Evolutionary conservation across 1,140 invertebrate genomes (phyloP).

Genomic region (Epicauta chinensis): DNA sequence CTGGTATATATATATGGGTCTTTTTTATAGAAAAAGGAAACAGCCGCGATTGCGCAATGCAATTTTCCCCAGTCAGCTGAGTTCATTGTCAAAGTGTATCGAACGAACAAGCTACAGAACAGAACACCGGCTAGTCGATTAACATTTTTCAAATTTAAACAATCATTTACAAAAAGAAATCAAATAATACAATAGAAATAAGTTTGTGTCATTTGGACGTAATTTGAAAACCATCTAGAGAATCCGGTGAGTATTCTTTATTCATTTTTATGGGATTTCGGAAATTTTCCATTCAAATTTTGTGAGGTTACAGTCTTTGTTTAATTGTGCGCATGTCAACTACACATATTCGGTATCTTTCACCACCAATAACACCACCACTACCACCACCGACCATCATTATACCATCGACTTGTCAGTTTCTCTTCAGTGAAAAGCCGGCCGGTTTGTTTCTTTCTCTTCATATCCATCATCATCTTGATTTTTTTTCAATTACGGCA

Average conservation of each 20-base stretch:
- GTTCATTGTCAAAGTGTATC: slow-evolving; percentile 32
- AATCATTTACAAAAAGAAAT: too few species aligned
- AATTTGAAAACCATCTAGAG: too few species aligned
- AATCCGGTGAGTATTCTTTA: slow-evolving; percentile 11
- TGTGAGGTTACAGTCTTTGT: slow-evolving; percentile 22
- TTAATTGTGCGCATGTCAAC: slow-evolving; percentile 18
- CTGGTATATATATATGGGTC: too few species aligned
- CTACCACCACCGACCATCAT: too few species aligned
- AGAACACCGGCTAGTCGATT: slow-evolving; percentile 16
- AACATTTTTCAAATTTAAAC: too few species aligned
- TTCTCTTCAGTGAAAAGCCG: slow-evolving; percentile 23
- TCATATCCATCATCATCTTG: slow-evolving; percentile 12
- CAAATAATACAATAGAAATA: too few species aligned
- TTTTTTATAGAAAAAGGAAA: too few species aligned
- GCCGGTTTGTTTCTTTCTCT: slow-evolving; percentile 26
- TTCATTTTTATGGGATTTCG: background rate
- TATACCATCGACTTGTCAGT: slow-evolving; percentile 24
- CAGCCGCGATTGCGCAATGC: slow-evolving; percentile 25
- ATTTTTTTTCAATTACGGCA: background rate
- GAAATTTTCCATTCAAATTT: slow-evolving; percentile 15
- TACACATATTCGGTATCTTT: slow-evolving; percentile 5
- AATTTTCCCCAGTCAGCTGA: slow-evolving; percentile 26
- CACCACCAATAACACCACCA: too few species aligned
- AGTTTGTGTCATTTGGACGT: too few species aligned
- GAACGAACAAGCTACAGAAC: slow-evolving; percentile 14